phyloP scores from a whole-genome alignment of 2,113 vertebrate species.

The Furnarius figulus region DNA sequence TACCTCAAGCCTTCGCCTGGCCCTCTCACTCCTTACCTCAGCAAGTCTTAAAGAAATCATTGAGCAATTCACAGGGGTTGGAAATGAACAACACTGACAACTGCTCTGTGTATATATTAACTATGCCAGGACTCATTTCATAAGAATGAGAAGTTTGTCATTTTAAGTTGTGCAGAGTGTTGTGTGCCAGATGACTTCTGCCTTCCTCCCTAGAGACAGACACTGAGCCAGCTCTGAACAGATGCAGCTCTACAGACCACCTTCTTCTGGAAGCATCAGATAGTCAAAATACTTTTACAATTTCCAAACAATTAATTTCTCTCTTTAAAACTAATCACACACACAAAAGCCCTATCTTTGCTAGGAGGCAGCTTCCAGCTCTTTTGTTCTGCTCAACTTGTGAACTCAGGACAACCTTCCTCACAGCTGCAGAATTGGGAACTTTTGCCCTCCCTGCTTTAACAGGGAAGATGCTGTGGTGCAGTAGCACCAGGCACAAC shows the following conservation, averaged over 20 bases:
- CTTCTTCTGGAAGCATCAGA: conserved; percentile 35
- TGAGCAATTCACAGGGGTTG: conserved; percentile 50
- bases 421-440: background rate
- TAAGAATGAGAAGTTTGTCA: conserved; percentile 42
- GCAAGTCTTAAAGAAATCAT: conserved; percentile 54
- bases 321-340: background rate
- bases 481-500: background rate
- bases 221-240: conserved; percentile 50
- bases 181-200: conserved; percentile 54
- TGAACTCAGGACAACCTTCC: background rate
- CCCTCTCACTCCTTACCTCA: conserved; percentile 47
- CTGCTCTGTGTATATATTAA: conserved; percentile 50
- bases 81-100: conserved; percentile 45
- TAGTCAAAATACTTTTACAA: background rate
- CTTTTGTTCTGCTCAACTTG: background rate
- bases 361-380: background rate
- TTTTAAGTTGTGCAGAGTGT: background rate
- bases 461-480: background rate
- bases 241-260: conserved; percentile 15
- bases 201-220: conserved; percentile 29
- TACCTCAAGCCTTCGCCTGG: conserved; percentile 19
- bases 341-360: background rate
- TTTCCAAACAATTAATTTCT: background rate
- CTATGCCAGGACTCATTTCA: conserved; percentile 52
- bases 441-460: background rate